These are phyloP conservation scores for Arctia plantaginis DNA, from an alignment of 2,888 invertebrate species.

Conservation along the genomic window DNA sequence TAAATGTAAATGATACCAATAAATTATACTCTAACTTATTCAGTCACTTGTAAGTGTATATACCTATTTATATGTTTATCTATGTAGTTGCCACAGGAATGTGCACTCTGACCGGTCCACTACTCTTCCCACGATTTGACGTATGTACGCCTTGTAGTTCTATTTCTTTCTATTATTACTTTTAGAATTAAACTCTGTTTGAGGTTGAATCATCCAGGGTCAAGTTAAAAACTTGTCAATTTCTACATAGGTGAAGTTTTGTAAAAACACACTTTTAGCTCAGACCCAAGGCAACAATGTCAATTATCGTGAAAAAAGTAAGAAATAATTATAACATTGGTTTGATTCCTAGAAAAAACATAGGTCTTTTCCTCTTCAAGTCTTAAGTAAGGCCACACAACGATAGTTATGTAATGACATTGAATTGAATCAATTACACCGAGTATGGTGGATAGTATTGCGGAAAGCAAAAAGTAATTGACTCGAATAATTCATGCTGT, in stretches of 20 bases:
- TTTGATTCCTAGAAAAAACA: conserved; percentile 16
- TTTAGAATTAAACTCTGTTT: conserved; percentile 52
- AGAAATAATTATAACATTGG: neutral
- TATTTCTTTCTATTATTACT: conserved; percentile 50
- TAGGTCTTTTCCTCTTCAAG: conserved; percentile 39
- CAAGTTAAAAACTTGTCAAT: conserved; percentile 40
- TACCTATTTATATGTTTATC: conserved; percentile 17
- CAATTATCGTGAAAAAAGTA: neutral
- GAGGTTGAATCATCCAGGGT: conserved; percentile 63
- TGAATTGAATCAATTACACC: conserved; percentile 72
- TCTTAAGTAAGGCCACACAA: conserved; percentile 65
- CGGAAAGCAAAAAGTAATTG: conserved; percentile 59
- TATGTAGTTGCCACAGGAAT: conserved; percentile 49
- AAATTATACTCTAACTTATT: neutral
- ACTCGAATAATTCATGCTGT: conserved; percentile 77
- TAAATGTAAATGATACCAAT: neutral
- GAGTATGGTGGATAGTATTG: conserved; percentile 63
- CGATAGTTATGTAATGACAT: conserved; percentile 70
- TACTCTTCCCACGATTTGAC: conserved; percentile 46
- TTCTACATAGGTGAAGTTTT: neutral
- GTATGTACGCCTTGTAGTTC: conserved; percentile 13
- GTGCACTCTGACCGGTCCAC: conserved; percentile 58
- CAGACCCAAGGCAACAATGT: neutral
- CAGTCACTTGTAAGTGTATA: neutral
- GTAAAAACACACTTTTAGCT: neutral